phyloP scores from a whole-genome alignment of 2,113 vertebrate genomes.

The Barbus barbus region DNA sequence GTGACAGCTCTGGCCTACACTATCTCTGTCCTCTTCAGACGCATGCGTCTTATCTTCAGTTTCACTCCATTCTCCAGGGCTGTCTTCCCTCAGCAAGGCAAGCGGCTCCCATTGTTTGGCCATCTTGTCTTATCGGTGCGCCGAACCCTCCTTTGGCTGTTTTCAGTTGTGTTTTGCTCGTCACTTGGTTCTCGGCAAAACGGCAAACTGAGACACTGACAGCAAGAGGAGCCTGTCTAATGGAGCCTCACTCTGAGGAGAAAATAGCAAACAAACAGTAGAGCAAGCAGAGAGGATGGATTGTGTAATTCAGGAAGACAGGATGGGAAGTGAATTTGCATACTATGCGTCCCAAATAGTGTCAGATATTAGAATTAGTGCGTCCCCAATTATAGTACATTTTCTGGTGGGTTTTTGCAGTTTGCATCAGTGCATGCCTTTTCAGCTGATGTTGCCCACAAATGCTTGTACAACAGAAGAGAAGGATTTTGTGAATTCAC shows the following conservation, averaged over 20 bases:
- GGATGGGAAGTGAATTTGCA: background rate
- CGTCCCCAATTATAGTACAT: background rate
- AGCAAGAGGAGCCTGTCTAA: background rate
- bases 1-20: constrained; percentile 33
- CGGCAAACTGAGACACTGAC: constrained; percentile 14
- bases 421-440: background rate
- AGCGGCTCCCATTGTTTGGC: constrained; percentile 12
- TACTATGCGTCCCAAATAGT: background rate
- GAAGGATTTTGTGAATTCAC: background rate
- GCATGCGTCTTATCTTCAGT: constrained; percentile 34
- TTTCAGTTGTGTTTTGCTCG: constrained; percentile 17
- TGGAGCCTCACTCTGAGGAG: background rate
- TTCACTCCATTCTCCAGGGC: constrained; percentile 30
- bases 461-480: background rate
- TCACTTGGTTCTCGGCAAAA: background rate
- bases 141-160: constrained; percentile 11
- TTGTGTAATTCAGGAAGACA: constrained; percentile 5
- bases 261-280: background rate
- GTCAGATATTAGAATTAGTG: background rate
- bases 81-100: background rate
- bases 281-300: background rate
- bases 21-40: constrained; percentile 27
- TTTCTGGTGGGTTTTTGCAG: background rate
- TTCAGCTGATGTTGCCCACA: background rate
- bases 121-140: constrained; percentile 22